Base-by-base conservation (phyloP, 2,888 invertebrate species). In the Sphaerophoria taeniata region DNA sequence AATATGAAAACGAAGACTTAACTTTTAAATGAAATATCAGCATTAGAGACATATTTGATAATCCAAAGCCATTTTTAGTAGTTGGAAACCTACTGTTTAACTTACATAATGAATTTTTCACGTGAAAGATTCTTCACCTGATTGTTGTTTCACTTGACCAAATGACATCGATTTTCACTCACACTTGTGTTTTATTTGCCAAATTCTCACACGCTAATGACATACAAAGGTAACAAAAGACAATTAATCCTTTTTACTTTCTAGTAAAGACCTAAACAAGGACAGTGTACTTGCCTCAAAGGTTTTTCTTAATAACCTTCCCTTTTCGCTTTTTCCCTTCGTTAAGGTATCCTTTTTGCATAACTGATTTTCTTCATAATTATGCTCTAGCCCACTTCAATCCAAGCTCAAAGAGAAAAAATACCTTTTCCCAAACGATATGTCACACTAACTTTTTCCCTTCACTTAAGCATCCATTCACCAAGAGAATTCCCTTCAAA, bases 391-490 rank as follows among this genome's bases (percentile, higher is more conserved):
- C 78, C 82, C 63, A 77, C 69, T 77, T 82, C 73, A 73, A 82
- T 72, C 67, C 36, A 58, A 34, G 33, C 47, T 33, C 47, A 58
- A 58, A 58, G 16, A 24, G 7, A 55, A 12, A 11, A n/a, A 43
- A 43, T 11, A 43, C 9, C 9, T 9, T 7, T 9, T 5, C 14
- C 7, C 36, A 14, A 14, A 73, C 56, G 11, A 67, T 51, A 84
- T 80, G 72, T 80, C 84, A 85, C 84, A 85, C 84, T 85, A 67
- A 85, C 72, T 76, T 63, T 24, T 71, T 67, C 12, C 67, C 80
- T 80, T 71, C 80, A 76, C 75, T 84, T 75, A 79, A 84, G 55
- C 45, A 60, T 34, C 56, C 47, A 71, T 47, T 49, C 47, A 53
- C 34, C 39, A 39, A 60, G 47, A 47, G 63, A 49, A 47, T 45